These are phyloP conservation scores for Neolamprologus tretocephalus DNA, from an alignment of 2,113 vertebrate species.

Conservation along the genomic window DNA sequence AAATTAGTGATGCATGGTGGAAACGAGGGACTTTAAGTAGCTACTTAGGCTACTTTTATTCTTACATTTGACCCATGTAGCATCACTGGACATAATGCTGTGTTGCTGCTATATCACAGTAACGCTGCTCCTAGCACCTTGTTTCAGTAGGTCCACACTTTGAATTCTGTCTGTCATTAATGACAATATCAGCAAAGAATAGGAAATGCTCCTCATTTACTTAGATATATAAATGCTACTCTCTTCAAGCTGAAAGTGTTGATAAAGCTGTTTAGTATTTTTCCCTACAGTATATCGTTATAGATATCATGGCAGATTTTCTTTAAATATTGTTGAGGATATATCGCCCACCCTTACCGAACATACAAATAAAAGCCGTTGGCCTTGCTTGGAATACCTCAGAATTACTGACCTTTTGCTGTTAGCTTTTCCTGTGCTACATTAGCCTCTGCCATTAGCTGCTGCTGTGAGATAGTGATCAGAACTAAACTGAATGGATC, in stretches of 20 bases:
- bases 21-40: neutral
- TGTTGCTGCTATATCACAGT: neutral
- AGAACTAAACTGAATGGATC: neutral
- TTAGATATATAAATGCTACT: neutral
- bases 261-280: neutral
- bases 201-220: neutral
- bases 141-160: neutral
- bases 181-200: neutral
- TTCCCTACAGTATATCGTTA: fast-evolving
- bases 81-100: neutral
- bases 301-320: neutral
- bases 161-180: neutral
- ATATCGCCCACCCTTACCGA: fast-evolving
- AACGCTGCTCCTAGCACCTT: neutral
- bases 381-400: neutral
- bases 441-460: neutral
- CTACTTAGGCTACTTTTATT: neutral
- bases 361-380: neutral
- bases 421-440: neutral
- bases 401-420: neutral
- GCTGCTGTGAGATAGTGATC: neutral
- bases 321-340: neutral
- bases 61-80: neutral
- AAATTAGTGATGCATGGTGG: neutral
- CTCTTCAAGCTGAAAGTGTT: neutral